These are phyloP conservation scores for Mimas tiliae DNA, from an alignment of 2,888 invertebrate species.

Conservation along the genomic window DNA sequence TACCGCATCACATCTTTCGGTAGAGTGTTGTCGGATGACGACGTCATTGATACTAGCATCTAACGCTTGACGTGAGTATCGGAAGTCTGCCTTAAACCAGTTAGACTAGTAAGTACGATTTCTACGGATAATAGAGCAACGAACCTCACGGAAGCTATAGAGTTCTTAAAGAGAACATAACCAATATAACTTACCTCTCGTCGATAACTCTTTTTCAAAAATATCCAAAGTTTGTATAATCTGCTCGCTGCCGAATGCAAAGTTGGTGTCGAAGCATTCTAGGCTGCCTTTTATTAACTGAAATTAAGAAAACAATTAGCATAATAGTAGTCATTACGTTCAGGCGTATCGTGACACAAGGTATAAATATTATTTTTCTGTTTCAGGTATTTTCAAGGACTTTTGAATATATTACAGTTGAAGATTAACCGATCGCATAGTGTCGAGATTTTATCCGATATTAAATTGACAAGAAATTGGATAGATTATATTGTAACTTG, in stretches of 20 bases:
- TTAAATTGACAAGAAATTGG: neutral
- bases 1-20: no score
- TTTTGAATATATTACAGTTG: neutral
- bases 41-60: no score
- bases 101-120: no score
- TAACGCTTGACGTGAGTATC: no score
- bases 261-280: constrained; percentile 79
- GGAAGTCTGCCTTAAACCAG: no score
- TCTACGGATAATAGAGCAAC: no score
- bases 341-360: neutral
- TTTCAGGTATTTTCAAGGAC: neutral
- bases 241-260: constrained; percentile 78
- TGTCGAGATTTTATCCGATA: neutral
- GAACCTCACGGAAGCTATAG: no score
- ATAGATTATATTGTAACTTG: no score
- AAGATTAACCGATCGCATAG: neutral
- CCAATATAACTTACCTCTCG: constrained; percentile 63
- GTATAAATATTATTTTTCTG: neutral
- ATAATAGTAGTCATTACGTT: no score
- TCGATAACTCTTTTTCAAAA: constrained; percentile 82
- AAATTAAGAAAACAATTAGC: constrained; percentile 36
- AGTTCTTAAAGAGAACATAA: neutral
- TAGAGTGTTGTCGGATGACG: no score
- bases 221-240: constrained; percentile 78
- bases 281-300: constrained; percentile 79